Conservation (phyloP, 1,140 invertebrate genomes). For the Nymphalis io region DNA sequence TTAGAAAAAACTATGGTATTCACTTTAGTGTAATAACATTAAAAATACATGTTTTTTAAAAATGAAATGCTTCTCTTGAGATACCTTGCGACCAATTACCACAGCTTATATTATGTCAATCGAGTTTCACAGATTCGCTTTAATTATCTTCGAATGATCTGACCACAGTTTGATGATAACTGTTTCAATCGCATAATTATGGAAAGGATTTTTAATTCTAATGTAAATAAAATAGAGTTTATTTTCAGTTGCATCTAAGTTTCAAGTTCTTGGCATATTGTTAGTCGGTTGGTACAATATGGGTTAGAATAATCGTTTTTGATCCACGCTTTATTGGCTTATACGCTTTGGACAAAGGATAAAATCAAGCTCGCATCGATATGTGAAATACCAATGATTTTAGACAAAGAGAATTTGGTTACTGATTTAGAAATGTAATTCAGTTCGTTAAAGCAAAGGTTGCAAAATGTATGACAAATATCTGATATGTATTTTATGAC, state of each 20-base stretch:
- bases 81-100: no score
- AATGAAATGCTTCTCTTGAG: no score
- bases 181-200: neutral
- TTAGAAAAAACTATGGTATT: no score
- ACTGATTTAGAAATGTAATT: constrained; percentile 18
- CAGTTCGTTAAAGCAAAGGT: constrained; percentile 15
- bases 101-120: neutral
- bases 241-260: neutral
- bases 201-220: neutral
- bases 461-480: neutral
- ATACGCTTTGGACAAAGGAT: constrained; percentile 37
- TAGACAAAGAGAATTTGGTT: constrained; percentile 22
- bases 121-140: neutral
- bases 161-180: constrained; percentile 5
- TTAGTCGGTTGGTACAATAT: constrained; percentile 4
- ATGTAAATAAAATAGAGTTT: neutral
- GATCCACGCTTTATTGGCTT: constrained; percentile 41
- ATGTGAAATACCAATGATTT: constrained; percentile 36
- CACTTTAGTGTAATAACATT: no score
- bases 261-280: neutral
- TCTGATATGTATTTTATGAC: no score
- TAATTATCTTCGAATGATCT: constrained; percentile 8
- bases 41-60: no score
- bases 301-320: constrained; percentile 23
- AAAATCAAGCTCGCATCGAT: constrained; percentile 36